These are phyloP conservation scores for Spongilla lacustris DNA, from an alignment of 37 sponge, comb jelly and placozoan genomes.

Conservation along the genomic window DNA sequence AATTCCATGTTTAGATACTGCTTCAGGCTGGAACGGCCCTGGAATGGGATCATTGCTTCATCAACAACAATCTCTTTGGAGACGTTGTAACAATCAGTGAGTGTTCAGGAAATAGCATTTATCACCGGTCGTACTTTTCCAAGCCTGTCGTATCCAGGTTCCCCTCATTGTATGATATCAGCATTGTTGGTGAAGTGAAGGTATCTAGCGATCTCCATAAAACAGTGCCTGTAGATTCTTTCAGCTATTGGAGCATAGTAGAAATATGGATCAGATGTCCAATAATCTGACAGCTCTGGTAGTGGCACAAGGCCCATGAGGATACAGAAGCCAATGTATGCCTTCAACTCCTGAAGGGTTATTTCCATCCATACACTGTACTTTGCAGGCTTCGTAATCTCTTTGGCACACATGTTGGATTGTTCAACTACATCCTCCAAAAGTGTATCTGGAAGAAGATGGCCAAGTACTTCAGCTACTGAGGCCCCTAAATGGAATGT, in stretches of 20 bases:
- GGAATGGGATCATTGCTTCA: slow-evolving; percentile 38
- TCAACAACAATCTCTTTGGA: slow-evolving; percentile 15
- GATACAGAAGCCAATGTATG: slow-evolving; percentile 30
- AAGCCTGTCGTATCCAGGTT: slow-evolving; percentile 9
- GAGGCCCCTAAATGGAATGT: no score
- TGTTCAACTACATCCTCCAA: no score
- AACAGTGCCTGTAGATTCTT: slow-evolving; percentile 8
- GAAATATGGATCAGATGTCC: not conserved
- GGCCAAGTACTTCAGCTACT: no score
- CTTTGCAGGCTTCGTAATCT: no score
- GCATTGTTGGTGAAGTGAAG: slow-evolving; percentile 17
- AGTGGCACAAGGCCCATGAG: slow-evolving; percentile 29
- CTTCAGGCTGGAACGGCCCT: slow-evolving; percentile 24
- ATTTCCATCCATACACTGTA: no score
- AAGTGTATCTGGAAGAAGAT: no score
- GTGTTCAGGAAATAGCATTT: not conserved
- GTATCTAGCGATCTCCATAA: slow-evolving; percentile 12
- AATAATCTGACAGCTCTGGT: slow-evolving; percentile 26
- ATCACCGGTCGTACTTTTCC: slow-evolving; percentile 17
- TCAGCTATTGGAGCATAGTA: not conserved
- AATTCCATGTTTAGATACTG: slow-evolving; percentile 21
- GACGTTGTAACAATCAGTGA: not conserved
- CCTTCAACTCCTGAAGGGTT: slow-evolving; percentile 7
- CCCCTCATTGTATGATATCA: slow-evolving; percentile 1
- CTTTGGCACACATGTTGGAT: no score